These are phyloP conservation scores for Carpatolechia fugitivella DNA, from an alignment of 2,888 invertebrate genomes.

Conservation along the genomic window DNA sequence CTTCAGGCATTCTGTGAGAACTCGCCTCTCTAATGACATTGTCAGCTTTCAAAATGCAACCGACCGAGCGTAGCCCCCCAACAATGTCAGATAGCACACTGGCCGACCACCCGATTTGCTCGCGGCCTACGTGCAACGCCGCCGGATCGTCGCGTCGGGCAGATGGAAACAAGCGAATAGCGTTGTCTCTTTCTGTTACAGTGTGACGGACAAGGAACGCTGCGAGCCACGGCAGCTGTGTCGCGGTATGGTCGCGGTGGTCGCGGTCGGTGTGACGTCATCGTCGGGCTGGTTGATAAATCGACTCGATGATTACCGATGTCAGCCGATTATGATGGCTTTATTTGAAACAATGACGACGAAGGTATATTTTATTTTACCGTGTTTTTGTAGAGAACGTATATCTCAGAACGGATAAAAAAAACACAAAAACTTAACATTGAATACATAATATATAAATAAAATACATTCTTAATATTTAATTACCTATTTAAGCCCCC, in stretches of 20 bases:
- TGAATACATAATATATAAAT: too few relatives aligned
- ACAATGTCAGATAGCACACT: conserved; percentile 23
- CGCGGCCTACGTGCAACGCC: conserved; percentile 17
- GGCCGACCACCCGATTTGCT: conserved; percentile 20
- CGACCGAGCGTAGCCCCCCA: conserved; percentile 13
- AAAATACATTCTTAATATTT: too few relatives aligned
- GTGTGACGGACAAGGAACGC: conserved; percentile 19
- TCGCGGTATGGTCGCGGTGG: too few relatives aligned
- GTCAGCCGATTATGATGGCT: too few relatives aligned
- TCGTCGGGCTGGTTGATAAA: neutral
- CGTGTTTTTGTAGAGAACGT: too few relatives aligned
- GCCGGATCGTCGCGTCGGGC: conserved; percentile 17
- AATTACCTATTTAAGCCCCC: too few relatives aligned
- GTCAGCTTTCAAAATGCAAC: conserved; percentile 1
- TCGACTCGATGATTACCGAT: neutral
- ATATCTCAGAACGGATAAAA: too few relatives aligned
- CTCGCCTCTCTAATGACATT: conserved; percentile 18
- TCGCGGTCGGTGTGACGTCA: neutral
- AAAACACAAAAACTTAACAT: too few relatives aligned
- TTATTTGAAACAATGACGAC: too few relatives aligned
- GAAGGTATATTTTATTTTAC: too few relatives aligned
- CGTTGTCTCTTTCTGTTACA: conserved; percentile 24
- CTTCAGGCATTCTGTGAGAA: conserved; percentile 21
- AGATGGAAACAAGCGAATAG: conserved; percentile 22
- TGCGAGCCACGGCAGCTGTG: conserved; percentile 31